Evolutionary conservation across 2,113 vertebrate species (phyloP).

Genomic region (Pluvialis apricaria): DNA sequence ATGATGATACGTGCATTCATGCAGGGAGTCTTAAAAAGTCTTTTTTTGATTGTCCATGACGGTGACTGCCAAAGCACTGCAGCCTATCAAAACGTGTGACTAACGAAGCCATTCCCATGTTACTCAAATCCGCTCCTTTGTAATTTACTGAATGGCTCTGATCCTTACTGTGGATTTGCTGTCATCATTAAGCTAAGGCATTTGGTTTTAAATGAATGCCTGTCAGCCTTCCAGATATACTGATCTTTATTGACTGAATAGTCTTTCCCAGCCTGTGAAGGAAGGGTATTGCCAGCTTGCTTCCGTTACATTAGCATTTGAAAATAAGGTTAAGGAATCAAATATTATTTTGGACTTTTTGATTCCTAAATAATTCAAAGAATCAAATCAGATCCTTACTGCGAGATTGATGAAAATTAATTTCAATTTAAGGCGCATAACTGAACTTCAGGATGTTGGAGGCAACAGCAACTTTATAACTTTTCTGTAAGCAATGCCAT

Average conservation of each 20-base stretch:
- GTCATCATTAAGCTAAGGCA: neutral
- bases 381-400: neutral
- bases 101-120: neutral
- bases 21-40: neutral
- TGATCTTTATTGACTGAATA: neutral
- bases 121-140: neutral
- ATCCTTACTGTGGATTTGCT: neutral
- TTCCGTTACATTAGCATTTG: neutral
- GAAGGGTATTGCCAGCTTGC: neutral
- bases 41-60: neutral
- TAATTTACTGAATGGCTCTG: neutral
- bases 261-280: neutral
- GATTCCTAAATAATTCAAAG: neutral
- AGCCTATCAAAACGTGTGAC: accelerated
- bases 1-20: neutral
- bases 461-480: neutral
- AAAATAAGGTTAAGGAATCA: neutral
- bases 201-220: neutral
- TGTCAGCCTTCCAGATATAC: neutral
- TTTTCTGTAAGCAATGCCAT: neutral
- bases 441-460: neutral
- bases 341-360: neutral
- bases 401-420: neutral
- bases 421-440: neutral
- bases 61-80: neutral